A percentile compares a stretch with the other conserved stretches of the same genome.
These are phyloP conservation scores for Drosophila teissieri DNA, from an alignment of 1,140 invertebrate species.

Conservation along the genomic window DNA sequence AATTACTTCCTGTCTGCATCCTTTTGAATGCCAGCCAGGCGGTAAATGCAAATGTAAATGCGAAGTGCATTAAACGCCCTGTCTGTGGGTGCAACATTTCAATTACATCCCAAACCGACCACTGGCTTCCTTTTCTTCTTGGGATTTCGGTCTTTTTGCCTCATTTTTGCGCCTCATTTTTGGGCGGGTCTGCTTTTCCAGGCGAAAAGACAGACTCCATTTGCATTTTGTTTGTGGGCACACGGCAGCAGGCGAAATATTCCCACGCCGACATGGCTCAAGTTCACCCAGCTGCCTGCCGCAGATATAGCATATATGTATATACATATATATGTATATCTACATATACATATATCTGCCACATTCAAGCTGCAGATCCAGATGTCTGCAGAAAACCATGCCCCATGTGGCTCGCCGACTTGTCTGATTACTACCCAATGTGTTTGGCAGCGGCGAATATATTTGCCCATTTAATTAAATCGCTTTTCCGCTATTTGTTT, in stretches of 20 bases:
- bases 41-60: conserved; percentile 27
- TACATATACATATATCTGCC: neutral
- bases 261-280: conserved; percentile 66
- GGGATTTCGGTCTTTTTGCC: neutral
- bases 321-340: neutral
- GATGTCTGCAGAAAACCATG: conserved; percentile 22
- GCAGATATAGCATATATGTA: conserved; percentile 17
- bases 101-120: conserved; percentile 49
- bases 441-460: conserved; percentile 25
- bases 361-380: conserved; percentile 38
- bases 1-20: conserved; percentile 64
- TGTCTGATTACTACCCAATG: conserved; percentile 13
- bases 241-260: conserved; percentile 39
- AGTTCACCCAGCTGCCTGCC: conserved; percentile 59
- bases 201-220: conserved; percentile 40
- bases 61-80: conserved; percentile 40
- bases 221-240: conserved; percentile 27
- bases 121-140: conserved; percentile 28
- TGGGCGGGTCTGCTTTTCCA: conserved; percentile 33
- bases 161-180: conserved; percentile 5
- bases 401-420: conserved; percentile 36
- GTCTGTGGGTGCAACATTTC: conserved; percentile 62
- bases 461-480: conserved; percentile 63
- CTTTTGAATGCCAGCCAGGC: conserved; percentile 21
- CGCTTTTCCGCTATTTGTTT: conserved; percentile 18